Evolutionary conservation across 2,888 invertebrate species (phyloP).

Genomic region (Agapostemon virescens): DNA sequence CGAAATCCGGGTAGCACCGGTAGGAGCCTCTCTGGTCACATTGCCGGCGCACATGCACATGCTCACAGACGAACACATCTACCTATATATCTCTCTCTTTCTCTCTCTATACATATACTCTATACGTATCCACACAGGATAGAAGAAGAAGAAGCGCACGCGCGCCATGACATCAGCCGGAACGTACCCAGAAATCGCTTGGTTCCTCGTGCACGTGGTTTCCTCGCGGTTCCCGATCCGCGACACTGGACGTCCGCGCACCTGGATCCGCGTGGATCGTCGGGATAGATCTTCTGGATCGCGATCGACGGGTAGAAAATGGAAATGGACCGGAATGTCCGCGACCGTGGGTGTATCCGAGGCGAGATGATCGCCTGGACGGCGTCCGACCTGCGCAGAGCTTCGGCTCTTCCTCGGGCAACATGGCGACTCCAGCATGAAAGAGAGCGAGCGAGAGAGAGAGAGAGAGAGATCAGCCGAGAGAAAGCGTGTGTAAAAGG

Average conservation of each 20-base stretch:
- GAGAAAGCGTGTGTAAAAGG: too few species aligned
- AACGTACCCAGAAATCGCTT: conserved; percentile 31
- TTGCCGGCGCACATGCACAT: conserved; percentile 25
- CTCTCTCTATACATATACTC: background rate
- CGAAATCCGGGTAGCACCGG: background rate
- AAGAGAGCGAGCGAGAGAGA: conserved; percentile 24
- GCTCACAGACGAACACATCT: background rate
- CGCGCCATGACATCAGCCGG: conserved; percentile 27
- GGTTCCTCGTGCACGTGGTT: conserved; percentile 45
- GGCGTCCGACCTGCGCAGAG: conserved; percentile 67
- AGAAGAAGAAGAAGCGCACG: conserved; percentile 3
- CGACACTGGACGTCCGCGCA: conserved; percentile 46
- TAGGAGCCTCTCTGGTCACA: conserved; percentile 20
- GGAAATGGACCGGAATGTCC: conserved; percentile 27
- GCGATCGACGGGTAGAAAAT: conserved; percentile 23
- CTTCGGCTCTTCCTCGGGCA: conserved; percentile 59
- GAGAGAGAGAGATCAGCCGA: conserved; percentile 16
- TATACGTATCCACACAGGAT: background rate
- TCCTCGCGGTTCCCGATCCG: conserved; percentile 15
- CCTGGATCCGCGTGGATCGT: conserved; percentile 21
- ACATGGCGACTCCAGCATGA: conserved; percentile 69
- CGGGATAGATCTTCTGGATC: conserved; percentile 30
- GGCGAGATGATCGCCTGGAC: conserved; percentile 44
- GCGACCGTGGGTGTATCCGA: conserved; percentile 60
- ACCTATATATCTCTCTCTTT: too few species aligned